A percentile compares a stretch with the other conserved stretches of the same genome.
Conservation (phyloP, 2,797 vertebrate genomes). For the Brachyrhaphis roseni region DNA sequence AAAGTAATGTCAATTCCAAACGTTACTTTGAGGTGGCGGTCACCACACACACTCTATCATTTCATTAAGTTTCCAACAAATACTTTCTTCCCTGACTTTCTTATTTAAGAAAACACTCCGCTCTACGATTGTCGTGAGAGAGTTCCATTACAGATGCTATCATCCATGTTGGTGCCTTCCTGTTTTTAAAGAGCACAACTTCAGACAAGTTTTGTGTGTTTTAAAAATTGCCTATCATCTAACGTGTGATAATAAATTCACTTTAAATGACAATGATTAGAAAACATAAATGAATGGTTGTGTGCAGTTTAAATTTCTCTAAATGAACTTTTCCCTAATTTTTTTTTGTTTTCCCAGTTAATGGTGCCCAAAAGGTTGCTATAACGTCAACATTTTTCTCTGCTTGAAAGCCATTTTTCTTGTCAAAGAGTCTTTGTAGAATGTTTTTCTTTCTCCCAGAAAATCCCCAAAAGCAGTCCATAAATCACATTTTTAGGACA, state of each 20-base stretch:
- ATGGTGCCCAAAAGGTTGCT: constrained; percentile 57
- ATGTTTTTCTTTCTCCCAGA: constrained; percentile 45
- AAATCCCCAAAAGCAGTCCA: constrained; percentile 48
- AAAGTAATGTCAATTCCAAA: neutral
- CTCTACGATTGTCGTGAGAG: neutral
- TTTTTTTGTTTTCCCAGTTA: constrained; percentile 52
- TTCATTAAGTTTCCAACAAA: neutral
- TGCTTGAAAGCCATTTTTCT: constrained; percentile 57
- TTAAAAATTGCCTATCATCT: neutral
- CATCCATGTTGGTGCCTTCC: neutral
- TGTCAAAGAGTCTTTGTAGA: constrained; percentile 63
- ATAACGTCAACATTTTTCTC: constrained; percentile 34
- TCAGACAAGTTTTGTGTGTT: neutral
- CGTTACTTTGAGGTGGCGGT: neutral
- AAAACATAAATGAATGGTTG: neutral
- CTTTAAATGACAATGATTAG: neutral
- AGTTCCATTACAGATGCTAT: neutral
- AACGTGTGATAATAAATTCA: neutral
- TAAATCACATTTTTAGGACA: constrained; percentile 58
- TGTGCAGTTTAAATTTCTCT: neutral
- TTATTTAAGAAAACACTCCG: neutral
- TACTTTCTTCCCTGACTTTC: no score
- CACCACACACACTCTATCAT: neutral
- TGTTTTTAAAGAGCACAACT: neutral
- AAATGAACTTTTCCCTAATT: constrained; percentile 15